Base-by-base conservation (phyloP, 2,797 vertebrate species). In the Chanos chanos region DNA sequence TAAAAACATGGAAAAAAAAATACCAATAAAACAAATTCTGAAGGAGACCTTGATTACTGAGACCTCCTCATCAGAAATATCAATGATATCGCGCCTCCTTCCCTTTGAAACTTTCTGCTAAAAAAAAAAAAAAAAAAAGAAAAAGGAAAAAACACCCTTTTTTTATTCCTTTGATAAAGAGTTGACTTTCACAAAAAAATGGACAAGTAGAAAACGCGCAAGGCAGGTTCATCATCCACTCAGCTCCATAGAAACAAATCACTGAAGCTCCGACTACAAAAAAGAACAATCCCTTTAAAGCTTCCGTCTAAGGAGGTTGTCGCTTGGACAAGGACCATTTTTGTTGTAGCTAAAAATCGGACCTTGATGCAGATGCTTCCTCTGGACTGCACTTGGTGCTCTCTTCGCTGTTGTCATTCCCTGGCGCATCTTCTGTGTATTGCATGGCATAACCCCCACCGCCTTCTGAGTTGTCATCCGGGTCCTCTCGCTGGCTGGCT, bases 401-500 rank as follows among this genome's bases (percentile, higher is more conserved):
- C 61, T 89, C 87, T 54, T 88, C 85, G 21, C 39, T 40, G 4
- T 78, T 64, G 16, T 81, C 81, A 53, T 83, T 75, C 54, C 81
- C 80, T 3, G 85, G 82, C 45, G 84, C 83, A 80, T 90, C 88
- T 68, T 89, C 85, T 40, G 83, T 83, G 61, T 84, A 89, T 36
- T 84, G 82, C 4, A 84, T 84, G 82, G 90, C 88, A 50, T 90
- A 93, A 78, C 93, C 92, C 75, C 92, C 87, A 54, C 78, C 81
- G 3, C 76, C 83, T 82, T 98, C 94, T 2, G 93, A 87, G 18
- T 79, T 79, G 4, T 97, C 92, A 39, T 89, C 89, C 58, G 90
- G 89, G 68, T 90, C 88, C 81, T 92, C 50, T 48, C n/a, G 48
- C 34, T 66, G 70, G 41, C 82, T 90, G 90, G 81, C 92, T 90